Base-by-base conservation (phyloP, 2,113 vertebrate genomes). In the Geothlypis trichas region DNA sequence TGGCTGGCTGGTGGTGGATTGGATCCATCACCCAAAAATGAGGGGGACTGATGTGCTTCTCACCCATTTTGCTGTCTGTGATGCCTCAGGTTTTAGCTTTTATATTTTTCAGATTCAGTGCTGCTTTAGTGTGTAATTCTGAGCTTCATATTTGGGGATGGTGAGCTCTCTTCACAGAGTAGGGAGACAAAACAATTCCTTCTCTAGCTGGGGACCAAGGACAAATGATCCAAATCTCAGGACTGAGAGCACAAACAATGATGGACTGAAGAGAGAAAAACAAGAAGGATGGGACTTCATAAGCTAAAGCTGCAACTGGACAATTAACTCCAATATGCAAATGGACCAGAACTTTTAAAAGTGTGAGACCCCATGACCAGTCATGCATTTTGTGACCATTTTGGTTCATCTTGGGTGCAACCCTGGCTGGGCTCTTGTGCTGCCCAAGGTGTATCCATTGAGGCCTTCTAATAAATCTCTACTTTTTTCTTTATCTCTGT, bases 301-400 rank as follows among this genome's bases (percentile, higher is more conserved):
- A 1, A 2, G 3, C 22, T 59, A 35, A 59, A n/a, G 33, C 22
- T 59, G n/a, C 16, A 35, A 59, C 7, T n/a, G 22, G n/a, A 59
- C n/a, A 59, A 59, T 59, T 59, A 35, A 59, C 33, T 35, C 57
- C 7, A 59, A 35, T 35, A 59, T 59, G n/a, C 33, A 24, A 59
- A 35, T 35, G 15, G 14, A 35, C 14, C 57, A 59, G 7, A 24
- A 59, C 15, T 24, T 35, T 24, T 24, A 24, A 15, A 59, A 35
- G 7, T 59, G 57, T 5, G n/a, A 58, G 20, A 23, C 55, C 13
- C 2, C 1, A 4, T 58, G 20, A 35, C 10, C 2, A 5, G 22
- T 35, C 1, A 0, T 59, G 1, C n/a, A 35, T 59, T 59, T 57
- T 35, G 10, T 35, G n/a, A 59, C 57, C 14, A 59, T 35, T 59